Evolutionary conservation across 2,888 invertebrate species (phyloP).

Genomic region (Drosophila borborema): DNA sequence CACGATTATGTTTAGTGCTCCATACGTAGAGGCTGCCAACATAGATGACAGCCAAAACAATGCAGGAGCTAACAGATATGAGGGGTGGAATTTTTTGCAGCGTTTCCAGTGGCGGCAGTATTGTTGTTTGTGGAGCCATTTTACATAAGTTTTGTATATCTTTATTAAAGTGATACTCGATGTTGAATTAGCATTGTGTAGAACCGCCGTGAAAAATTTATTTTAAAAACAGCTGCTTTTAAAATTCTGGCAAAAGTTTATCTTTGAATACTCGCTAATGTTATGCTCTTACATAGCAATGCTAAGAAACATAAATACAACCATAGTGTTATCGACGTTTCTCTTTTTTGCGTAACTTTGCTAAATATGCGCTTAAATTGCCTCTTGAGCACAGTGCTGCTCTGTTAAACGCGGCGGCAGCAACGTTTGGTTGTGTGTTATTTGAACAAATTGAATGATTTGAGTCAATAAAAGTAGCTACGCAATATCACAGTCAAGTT

Average conservation of each 20-base stretch:
- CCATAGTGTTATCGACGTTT: neutral
- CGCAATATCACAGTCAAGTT: constrained; percentile 29
- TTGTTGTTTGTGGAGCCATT: constrained; percentile 32
- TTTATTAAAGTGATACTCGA: neutral
- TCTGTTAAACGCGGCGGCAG: constrained; percentile 36
- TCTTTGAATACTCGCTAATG: neutral
- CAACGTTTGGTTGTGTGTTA: constrained; percentile 42
- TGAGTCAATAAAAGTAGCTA: constrained; percentile 24
- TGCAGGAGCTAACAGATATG: constrained; percentile 90
- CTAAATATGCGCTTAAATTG: constrained; percentile 19
- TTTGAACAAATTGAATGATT: constrained; percentile 50
- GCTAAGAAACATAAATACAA: neutral
- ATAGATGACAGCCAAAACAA: constrained; percentile 91
- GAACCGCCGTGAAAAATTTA: constrained; percentile 16
- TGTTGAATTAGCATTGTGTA: constrained; percentile 27
- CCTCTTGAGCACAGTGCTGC: constrained; percentile 1
- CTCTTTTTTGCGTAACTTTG: constrained; percentile 13
- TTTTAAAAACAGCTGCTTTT: constrained; percentile 50
- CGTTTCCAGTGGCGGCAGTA: constrained; percentile 13
- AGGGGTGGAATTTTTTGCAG: constrained; percentile 85
- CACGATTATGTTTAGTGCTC: constrained; percentile 91
- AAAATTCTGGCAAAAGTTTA: neutral
- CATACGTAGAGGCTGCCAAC: constrained; percentile 96
- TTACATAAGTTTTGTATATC: constrained; percentile 46
- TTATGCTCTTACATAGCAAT: neutral